Base-by-base conservation (phyloP, 2,888 invertebrate species). In the Drosophila eohydei region DNA sequence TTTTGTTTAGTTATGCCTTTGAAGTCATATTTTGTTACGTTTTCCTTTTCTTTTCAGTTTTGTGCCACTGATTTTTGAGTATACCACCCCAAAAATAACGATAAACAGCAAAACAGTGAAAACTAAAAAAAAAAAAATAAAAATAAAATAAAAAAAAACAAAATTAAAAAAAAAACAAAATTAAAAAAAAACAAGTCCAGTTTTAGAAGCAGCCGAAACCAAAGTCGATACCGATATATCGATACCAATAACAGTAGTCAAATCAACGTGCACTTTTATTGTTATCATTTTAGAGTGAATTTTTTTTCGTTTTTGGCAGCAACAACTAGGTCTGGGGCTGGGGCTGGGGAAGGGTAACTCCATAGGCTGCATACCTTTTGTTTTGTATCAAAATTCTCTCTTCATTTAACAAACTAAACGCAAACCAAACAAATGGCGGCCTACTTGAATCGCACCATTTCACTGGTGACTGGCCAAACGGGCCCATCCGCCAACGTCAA, bases 381-480 rank as follows among this genome's bases (percentile, higher is more conserved):
- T 89, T 85, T 84, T 84, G 84, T 84, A 84, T 84, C 80, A 82
- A 88, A 89, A 88, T 84, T 81, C 79, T 88, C 74, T 84, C 71
- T 88, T 50, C 65, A 69, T 66, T 71, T 48, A 55, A 54, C 50
- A 51, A 62, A 21, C 58, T 28, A 41, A 58, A 63, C 58, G 56
- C 59, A 63, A 70, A 28, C 59, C 55, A 58, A 50, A 50, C 64
- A 90, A 92, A 97, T 97, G 97, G 97, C 97, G 94, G 97, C 97
- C 92, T 97, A 97, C 94, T 95, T 97, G 94, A 97, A 97, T 94
- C 97, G 97, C 94, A 96, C 97, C 84, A 95, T 97, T 92, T 97
- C 97, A 83, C 95, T 96, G 95, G 96, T 97, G 94, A 95, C 96
- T 93, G 96, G 96, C 91, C 96, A 97, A 93, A 91, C 89, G 94